A percentile compares a stretch with the other conserved stretches of the same genome.
These are phyloP conservation scores for Drosophila lowei DNA, from an alignment of 1,140 invertebrate genomes.

Conservation along the genomic window DNA sequence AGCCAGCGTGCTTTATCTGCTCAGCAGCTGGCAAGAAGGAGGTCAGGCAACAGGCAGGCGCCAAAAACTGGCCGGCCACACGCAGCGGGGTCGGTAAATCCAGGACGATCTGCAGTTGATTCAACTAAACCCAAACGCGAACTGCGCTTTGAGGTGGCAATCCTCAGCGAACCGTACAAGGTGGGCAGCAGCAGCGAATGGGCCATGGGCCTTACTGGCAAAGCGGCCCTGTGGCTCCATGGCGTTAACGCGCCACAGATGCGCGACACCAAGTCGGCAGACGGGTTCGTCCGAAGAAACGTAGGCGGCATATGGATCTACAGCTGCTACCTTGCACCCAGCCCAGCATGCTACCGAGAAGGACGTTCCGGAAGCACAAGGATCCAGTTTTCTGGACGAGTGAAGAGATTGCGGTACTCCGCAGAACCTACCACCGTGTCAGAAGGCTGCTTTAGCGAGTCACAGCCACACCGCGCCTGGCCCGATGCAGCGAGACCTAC, in stretches of 20 bases:
- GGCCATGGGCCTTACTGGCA: background rate
- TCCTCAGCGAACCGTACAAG: background rate
- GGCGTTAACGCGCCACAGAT: background rate
- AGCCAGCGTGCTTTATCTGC: no score
- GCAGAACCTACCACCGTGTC: no score
- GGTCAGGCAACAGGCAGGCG: no score
- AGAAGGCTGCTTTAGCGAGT: background rate
- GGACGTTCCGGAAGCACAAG: no score
- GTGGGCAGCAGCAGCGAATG: background rate
- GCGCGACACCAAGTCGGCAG: background rate
- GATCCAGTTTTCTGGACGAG: no score
- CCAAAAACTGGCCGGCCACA: no score
- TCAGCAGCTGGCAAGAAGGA: no score
- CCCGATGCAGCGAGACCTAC: background rate
- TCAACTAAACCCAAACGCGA: no score
- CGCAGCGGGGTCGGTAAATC: no score
- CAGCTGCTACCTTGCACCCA: background rate
- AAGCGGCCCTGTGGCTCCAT: background rate
- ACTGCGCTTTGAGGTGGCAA: background rate
- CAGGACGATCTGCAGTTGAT: no score
- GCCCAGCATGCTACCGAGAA: background rate
- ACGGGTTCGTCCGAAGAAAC: background rate
- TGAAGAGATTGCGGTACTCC: background rate
- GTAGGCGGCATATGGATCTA: background rate
- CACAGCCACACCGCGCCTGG: background rate